A percentile compares a stretch with the other conserved stretches of the same genome.
Conservation (phyloP, 2,113 vertebrate species). For the Sinocyclocheilus anophthalmus region DNA sequence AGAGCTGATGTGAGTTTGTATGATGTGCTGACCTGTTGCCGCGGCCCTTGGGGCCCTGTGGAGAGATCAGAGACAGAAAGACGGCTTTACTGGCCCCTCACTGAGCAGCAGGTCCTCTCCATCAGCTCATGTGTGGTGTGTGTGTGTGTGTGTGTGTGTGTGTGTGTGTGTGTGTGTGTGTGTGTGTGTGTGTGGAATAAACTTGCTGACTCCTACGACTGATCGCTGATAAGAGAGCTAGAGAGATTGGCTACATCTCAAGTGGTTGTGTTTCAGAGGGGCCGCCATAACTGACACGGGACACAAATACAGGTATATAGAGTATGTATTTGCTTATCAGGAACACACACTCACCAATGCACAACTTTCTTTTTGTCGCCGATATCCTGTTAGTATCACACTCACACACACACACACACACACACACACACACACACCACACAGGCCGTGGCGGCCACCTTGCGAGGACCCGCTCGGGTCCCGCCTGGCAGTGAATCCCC, state of each 20-base stretch:
- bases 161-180: constrained; percentile 37
- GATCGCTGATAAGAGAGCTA: constrained; percentile 73
- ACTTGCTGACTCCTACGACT: constrained; percentile 71
- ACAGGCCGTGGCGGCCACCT: constrained; percentile 19
- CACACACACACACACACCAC: constrained; percentile 41
- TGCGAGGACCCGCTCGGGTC: constrained; percentile 62
- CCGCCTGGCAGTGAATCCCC: constrained; percentile 61
- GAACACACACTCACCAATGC: constrained; percentile 19
- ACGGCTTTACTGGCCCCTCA: constrained; percentile 23
- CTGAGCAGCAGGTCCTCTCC: constrained; percentile 60
- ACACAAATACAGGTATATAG: constrained; percentile 54
- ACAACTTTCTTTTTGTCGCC: constrained; percentile 43
- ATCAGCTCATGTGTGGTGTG: constrained; percentile 46
- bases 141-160: constrained; percentile 46
- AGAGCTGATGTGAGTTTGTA: constrained; percentile 45
- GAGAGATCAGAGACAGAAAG: constrained; percentile 74
- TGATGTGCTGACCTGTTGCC: constrained; percentile 73
- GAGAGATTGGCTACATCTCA: constrained; percentile 62
- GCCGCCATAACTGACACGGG: constrained; percentile 41
- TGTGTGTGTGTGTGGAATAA: constrained; percentile 51
- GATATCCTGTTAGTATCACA: constrained; percentile 35
- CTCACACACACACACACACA: constrained; percentile 26
- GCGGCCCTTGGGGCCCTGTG: constrained; percentile 68
- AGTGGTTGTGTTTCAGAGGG: constrained; percentile 43
- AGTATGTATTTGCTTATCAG: constrained; percentile 36